Evolutionary conservation across 2,888 invertebrate genomes (phyloP).

Genomic region (Cabera pusaria): DNA sequence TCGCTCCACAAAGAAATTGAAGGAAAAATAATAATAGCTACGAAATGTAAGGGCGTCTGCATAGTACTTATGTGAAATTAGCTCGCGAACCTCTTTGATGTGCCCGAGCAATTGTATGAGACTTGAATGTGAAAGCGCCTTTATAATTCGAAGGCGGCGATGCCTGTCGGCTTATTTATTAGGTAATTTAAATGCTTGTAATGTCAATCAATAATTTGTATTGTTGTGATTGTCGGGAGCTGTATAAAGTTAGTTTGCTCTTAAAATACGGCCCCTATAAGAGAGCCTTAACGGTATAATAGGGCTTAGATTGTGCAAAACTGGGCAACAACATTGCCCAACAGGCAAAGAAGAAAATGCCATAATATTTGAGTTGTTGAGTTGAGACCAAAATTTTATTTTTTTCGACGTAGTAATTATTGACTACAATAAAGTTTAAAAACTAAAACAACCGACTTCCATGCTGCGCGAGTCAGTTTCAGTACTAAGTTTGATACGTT

Average conservation of each 20-base stretch:
- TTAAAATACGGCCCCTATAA: too few species aligned
- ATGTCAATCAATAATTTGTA: constrained; percentile 32
- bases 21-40: constrained; percentile 72
- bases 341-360: too few species aligned
- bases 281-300: too few species aligned
- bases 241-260: not conserved
- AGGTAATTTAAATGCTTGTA: constrained; percentile 40
- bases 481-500: too few species aligned
- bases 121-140: constrained; percentile 66
- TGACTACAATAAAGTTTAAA: too few species aligned
- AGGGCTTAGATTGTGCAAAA: too few species aligned
- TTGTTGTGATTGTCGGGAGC: constrained; percentile 7
- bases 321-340: too few species aligned
- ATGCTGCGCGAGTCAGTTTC: too few species aligned
- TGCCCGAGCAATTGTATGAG: constrained; percentile 70
- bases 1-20: constrained; percentile 61
- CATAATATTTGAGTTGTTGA: too few species aligned
- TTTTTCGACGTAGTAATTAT: too few species aligned
- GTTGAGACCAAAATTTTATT: too few species aligned
- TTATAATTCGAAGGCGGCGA: constrained; percentile 68
- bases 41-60: constrained; percentile 69
- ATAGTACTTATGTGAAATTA: constrained; percentile 80
- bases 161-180: constrained; percentile 43
- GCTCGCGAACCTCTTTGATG: constrained; percentile 74
- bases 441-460: too few species aligned